phyloP scores from a whole-genome alignment of 2,888 invertebrate species.

The Plagiodera versicolora region DNA sequence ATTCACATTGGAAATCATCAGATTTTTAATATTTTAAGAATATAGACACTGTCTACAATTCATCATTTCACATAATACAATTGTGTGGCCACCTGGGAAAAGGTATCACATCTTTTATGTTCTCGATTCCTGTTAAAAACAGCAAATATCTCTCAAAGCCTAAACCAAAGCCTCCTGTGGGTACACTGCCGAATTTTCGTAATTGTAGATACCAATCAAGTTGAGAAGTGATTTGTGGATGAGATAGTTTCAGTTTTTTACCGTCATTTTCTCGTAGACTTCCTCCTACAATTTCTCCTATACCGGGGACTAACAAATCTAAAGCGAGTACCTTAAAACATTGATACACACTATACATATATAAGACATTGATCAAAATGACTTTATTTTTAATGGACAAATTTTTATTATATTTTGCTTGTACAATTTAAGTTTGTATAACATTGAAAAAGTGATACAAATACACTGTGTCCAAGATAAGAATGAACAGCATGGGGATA shows the following conservation, averaged over 20 bases:
- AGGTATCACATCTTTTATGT: slow-evolving; percentile 92
- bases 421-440: too few relatives aligned
- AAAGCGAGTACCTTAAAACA: slow-evolving; percentile 71
- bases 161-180: slow-evolving; percentile 94
- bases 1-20: too few relatives aligned
- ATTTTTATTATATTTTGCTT: too few relatives aligned
- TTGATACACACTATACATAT: background rate
- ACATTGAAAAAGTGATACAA: too few relatives aligned
- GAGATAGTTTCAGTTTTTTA: slow-evolving; percentile 62
- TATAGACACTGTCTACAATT: background rate
- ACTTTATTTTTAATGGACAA: too few relatives aligned
- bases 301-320: slow-evolving; percentile 83
- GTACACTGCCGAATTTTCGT: slow-evolving; percentile 83
- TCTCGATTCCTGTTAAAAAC: slow-evolving; percentile 75
- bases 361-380: too few relatives aligned
- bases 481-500: too few relatives aligned
- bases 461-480: too few relatives aligned
- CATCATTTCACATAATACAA: slow-evolving; percentile 65
- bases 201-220: slow-evolving; percentile 89
- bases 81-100: slow-evolving; percentile 95
- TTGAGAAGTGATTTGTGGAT: slow-evolving; percentile 59
- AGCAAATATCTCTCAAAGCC: slow-evolving; percentile 93
- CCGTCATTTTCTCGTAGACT: slow-evolving; percentile 86
- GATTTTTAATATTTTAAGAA: background rate
- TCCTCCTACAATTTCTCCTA: slow-evolving; percentile 95